Percentiles rank a stretch among this genome's conserved stretches.
Conservation (phyloP, 2,113 vertebrate species). For the Gambusia affinis region DNA sequence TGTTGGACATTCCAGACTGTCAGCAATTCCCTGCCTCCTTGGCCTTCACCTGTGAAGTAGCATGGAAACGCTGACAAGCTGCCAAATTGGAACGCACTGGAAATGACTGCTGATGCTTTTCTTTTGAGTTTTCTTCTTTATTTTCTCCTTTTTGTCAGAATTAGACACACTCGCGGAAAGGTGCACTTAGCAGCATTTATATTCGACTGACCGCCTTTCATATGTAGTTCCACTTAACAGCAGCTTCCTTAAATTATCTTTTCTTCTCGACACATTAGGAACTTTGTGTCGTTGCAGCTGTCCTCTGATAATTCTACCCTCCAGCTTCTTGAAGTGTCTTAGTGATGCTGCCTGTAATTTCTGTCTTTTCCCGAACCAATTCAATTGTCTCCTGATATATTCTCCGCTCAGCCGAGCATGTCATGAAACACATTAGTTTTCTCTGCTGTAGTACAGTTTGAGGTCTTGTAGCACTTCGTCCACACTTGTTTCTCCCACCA, state of each 20-base stretch:
- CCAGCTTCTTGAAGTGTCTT: slow-evolving; percentile 14
- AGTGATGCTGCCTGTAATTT: slow-evolving; percentile 51
- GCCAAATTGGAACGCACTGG: slow-evolving; percentile 51
- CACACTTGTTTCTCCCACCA: slow-evolving; percentile 53
- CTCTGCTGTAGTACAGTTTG: slow-evolving; percentile 57
- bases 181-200: slow-evolving; percentile 43
- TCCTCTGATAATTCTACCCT: background rate
- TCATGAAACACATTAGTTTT: slow-evolving; percentile 67
- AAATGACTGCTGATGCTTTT: slow-evolving; percentile 44
- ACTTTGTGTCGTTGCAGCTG: background rate
- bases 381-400: slow-evolving; percentile 68
- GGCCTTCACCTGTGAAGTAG: slow-evolving; percentile 69
- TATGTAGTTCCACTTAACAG: slow-evolving; percentile 33
- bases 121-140: slow-evolving; percentile 20
- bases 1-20: slow-evolving; percentile 72
- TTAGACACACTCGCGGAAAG: slow-evolving; percentile 29
- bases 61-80: slow-evolving; percentile 72
- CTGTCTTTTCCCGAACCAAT: slow-evolving; percentile 61
- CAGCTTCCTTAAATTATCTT: slow-evolving; percentile 12
- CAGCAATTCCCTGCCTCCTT: slow-evolving; percentile 66
- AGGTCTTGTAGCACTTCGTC: slow-evolving; percentile 44
- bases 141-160: slow-evolving; percentile 39
- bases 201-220: slow-evolving; percentile 28
- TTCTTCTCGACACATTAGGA: slow-evolving; percentile 7
- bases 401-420: slow-evolving; percentile 61